Percentiles rank a stretch among this genome's conserved stretches.
These are phyloP conservation scores for Pantherophis guttatus DNA, from an alignment of 2,113 vertebrate species.

Conservation along the genomic window DNA sequence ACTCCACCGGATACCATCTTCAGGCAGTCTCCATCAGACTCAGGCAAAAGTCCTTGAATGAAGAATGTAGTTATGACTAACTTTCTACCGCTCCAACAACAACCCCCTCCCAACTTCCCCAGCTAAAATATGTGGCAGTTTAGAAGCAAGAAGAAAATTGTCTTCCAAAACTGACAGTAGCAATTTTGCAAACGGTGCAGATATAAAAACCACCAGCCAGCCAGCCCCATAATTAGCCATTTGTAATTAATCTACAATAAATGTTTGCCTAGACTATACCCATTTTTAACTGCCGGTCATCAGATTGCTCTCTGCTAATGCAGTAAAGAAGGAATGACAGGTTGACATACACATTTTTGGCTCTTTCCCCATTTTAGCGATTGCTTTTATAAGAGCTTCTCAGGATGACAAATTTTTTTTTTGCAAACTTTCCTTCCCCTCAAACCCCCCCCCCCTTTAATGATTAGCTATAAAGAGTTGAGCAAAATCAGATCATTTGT, in stretches of 20 bases:
- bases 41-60: no score
- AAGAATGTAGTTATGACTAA: no score
- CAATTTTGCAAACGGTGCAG: constrained; percentile 40
- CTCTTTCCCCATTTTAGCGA: not conserved
- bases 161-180: not conserved
- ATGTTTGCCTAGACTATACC: constrained; percentile 47
- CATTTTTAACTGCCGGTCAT: constrained; percentile 61
- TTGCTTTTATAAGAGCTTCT: constrained; percentile 12
- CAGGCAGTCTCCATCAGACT: no score
- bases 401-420: constrained; percentile 15
- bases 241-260: constrained; percentile 59
- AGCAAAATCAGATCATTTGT: constrained; percentile 8
- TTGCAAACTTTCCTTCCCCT: not conserved
- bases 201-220: constrained; percentile 55
- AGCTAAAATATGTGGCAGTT: no score
- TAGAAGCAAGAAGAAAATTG: no score
- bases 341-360: constrained; percentile 35
- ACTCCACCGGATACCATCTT: no score
- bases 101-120: no score
- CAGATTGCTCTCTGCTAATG: constrained; percentile 39
- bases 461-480: not conserved
- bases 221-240: constrained; percentile 57
- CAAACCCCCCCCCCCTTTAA: no score
- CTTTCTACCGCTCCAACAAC: no score
- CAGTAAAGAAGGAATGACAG: constrained; percentile 29